Evolutionary conservation across 2,888 invertebrate genomes (phyloP).

Genomic region (Rapana venosa): DNA sequence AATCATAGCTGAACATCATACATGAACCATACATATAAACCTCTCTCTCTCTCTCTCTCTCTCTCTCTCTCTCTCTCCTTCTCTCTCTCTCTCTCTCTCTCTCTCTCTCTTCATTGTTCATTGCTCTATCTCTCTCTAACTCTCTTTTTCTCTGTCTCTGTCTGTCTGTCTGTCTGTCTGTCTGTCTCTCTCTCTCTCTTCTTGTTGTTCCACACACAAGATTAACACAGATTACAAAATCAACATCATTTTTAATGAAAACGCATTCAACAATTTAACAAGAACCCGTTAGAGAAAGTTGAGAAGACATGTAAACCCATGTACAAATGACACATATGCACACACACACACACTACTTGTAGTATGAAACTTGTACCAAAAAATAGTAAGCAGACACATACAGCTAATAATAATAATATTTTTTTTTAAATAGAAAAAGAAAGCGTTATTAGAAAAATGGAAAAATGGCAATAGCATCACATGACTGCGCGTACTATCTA

Average conservation of each 20-base stretch:
- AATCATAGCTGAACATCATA: no score
- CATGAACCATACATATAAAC: no score
- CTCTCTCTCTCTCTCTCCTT: not conserved
- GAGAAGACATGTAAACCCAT: not conserved
- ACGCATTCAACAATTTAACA: not conserved
- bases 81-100: not conserved
- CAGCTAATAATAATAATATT: not conserved
- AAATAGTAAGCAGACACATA: not conserved
- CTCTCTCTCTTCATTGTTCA: not conserved
- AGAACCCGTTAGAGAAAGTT: constrained; percentile 11
- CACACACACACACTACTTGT: no score
- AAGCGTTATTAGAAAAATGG: no score
- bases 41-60: no score
- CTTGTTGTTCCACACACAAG: not conserved
- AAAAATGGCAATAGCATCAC: no score
- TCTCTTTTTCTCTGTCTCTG: not conserved
- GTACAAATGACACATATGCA: not conserved
- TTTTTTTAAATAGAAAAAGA: no score
- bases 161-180: not conserved
- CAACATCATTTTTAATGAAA: constrained; percentile 10
- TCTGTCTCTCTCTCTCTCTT: not conserved
- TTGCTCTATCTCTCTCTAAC: not conserved
- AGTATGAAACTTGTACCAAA: not conserved
- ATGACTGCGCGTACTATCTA: no score
- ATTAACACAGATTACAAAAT: not conserved